Percentiles rank a stretch among this genome's conserved stretches.
Conservation (phyloP, 2,113 vertebrate genomes). For the Platysternon megacephalum region DNA sequence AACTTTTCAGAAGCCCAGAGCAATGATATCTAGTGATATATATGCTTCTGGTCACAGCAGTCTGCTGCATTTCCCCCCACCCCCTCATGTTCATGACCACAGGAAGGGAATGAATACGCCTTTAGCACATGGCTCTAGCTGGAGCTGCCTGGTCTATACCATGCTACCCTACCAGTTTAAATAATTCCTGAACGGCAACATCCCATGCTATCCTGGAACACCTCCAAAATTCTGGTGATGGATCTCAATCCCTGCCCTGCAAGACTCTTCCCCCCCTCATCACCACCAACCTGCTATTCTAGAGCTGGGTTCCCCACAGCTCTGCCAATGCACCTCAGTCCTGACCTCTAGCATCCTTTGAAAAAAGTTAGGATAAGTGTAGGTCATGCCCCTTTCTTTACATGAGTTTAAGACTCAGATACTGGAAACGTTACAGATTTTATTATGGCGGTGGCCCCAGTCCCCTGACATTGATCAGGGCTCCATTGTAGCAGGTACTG, state of each 20-base stretch:
- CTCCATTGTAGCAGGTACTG: neutral
- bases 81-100: neutral
- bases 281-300: no score
- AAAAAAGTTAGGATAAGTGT: neutral
- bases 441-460: neutral
- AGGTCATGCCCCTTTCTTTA: neutral
- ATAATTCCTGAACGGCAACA: neutral
- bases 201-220: neutral
- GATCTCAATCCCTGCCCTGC: neutral
- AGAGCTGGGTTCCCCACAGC: neutral
- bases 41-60: neutral
- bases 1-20: neutral
- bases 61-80: neutral
- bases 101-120: neutral
- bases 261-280: neutral
- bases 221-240: neutral
- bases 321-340: neutral
- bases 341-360: rapidly evolving
- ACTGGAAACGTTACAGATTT: rapidly evolving
- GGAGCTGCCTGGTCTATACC: neutral
- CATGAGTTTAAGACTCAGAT: neutral
- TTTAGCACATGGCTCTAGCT: neutral
- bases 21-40: neutral
- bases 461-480: neutral
- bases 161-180: neutral